phyloP scores from a whole-genome alignment of 2,888 invertebrate genomes.

The Ramazzottius varieornatus region DNA sequence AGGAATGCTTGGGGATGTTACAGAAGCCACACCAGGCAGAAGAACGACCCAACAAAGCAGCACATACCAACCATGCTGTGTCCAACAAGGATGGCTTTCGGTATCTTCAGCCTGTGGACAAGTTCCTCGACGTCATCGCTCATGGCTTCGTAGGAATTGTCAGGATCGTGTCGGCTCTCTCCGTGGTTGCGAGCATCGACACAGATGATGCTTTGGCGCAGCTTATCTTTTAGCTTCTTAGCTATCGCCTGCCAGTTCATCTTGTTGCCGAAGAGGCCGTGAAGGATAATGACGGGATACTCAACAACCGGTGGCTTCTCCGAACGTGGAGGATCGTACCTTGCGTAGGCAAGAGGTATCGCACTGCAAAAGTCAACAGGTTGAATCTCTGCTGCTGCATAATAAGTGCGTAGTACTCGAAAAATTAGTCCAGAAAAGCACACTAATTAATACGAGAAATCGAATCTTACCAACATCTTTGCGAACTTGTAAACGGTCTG shows the following conservation, averaged over 20 bases:
- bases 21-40: too few species aligned
- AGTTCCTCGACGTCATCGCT: conserved; percentile 42
- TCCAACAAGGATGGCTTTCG: conserved; percentile 36
- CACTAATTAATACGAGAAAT: too few species aligned
- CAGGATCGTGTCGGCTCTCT: conserved; percentile 50
- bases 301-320: neutral
- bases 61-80: conserved; percentile 44
- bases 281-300: conserved; percentile 48
- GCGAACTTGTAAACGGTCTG: too few species aligned
- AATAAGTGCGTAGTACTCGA: too few species aligned
- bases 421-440: too few species aligned
- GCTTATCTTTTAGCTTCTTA: conserved; percentile 28
- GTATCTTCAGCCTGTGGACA: conserved; percentile 34
- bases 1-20: neutral
- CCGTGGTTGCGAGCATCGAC: conserved; percentile 85
- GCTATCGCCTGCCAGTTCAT: conserved; percentile 58
- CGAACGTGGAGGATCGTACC: neutral
- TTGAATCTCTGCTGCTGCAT: too few species aligned
- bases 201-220: conserved; percentile 30
- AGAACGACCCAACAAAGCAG: neutral
- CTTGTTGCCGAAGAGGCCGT: conserved; percentile 62
- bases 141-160: conserved; percentile 45
- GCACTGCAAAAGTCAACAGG: too few species aligned
- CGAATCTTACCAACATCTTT: too few species aligned
- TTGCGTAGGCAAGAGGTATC: neutral